A percentile compares a stretch with the other conserved stretches of the same genome.
Conservation (phyloP, 2,888 invertebrate species). For the Drosophila silvestris region DNA sequence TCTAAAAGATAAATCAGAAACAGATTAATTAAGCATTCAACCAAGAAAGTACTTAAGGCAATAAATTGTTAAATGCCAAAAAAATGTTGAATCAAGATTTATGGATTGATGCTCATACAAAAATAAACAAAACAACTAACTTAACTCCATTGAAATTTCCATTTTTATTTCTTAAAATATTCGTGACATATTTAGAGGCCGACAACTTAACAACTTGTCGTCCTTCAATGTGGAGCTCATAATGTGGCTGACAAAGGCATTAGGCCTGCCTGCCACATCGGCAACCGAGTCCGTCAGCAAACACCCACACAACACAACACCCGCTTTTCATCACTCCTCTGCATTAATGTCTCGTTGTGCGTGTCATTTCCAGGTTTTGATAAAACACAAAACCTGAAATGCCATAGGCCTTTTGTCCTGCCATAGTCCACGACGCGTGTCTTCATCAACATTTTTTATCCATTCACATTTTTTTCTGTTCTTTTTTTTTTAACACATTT, state of each 20-base stretch:
- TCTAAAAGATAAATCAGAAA: not conserved
- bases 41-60: not conserved
- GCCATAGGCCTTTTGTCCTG: constrained; percentile 44
- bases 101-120: not conserved
- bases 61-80: not conserved
- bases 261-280: constrained; percentile 24
- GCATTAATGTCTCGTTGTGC: constrained; percentile 47
- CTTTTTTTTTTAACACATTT: constrained; percentile 56
- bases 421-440: constrained; percentile 40
- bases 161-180: constrained; percentile 22
- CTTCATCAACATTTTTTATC: constrained; percentile 64
- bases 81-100: not conserved
- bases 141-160: constrained; percentile 1
- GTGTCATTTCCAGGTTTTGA: constrained; percentile 66
- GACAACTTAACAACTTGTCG: constrained; percentile 17
- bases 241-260: constrained; percentile 28
- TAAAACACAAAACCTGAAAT: constrained; percentile 32
- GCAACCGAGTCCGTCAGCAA: not conserved
- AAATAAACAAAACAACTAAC: constrained; percentile 4
- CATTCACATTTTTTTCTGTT: constrained; percentile 34
- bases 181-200: constrained; percentile 21
- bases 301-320: not conserved
- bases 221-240: constrained; percentile 9
- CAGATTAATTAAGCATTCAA: not conserved
- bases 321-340: constrained; percentile 37